These are phyloP conservation scores for Trialeurodes vaporariorum DNA, from an alignment of 1,140 invertebrate genomes.

Conservation along the genomic window DNA sequence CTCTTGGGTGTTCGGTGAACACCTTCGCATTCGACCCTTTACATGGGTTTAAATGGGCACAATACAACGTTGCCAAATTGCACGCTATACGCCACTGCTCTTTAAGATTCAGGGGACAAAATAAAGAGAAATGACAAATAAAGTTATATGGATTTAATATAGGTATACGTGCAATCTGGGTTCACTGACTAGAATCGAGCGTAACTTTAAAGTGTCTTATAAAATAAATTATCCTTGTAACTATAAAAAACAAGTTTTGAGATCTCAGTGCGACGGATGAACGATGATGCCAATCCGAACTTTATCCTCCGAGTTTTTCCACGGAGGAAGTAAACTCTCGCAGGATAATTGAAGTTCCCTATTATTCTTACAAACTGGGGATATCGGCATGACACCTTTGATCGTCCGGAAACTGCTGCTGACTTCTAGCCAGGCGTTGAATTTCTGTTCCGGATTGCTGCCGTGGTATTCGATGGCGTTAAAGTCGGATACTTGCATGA, in stretches of 20 bases:
- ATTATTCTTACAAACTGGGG: not conserved
- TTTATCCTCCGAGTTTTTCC: not conserved
- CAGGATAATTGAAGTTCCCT: not conserved
- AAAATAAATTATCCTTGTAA: no score
- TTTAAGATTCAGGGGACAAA: no score
- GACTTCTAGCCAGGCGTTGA: conserved; percentile 14
- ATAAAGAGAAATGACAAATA: no score
- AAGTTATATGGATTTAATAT: no score
- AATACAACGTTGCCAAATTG: no score
- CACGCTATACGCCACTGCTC: no score
- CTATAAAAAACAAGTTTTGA: no score
- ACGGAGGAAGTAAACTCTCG: not conserved
- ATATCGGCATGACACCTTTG: conserved; percentile 17
- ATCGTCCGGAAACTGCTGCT: conserved; percentile 14
- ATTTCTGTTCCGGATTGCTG: not conserved
- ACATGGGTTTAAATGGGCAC: no score
- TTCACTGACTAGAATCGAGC: not conserved
- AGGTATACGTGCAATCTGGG: not conserved
- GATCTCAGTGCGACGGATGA: not conserved
- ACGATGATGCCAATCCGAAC: not conserved
- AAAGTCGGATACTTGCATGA: conserved; percentile 12
- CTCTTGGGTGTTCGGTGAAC: no score
- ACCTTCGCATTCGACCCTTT: no score
- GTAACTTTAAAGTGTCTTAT: not conserved
- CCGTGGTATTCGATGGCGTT: not conserved